Conservation (phyloP, 2,113 vertebrate genomes). For the Rhinopomastus cyanomelas region DNA sequence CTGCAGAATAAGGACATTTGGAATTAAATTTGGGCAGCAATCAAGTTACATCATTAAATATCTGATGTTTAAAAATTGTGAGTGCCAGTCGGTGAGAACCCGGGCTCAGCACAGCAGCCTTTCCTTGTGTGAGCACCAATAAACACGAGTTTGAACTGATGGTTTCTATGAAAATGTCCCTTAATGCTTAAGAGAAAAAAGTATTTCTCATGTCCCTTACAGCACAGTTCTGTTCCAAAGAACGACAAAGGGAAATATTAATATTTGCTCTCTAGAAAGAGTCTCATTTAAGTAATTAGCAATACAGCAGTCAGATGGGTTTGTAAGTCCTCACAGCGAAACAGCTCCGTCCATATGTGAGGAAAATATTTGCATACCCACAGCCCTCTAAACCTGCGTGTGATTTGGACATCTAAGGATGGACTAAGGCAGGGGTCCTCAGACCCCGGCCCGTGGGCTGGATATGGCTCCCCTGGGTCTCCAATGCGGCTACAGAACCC, state of each 20-base stretch:
- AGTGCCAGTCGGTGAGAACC: not conserved
- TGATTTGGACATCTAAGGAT: not conserved
- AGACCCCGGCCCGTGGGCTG: no score
- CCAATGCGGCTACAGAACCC: no score
- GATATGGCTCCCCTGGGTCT: no score
- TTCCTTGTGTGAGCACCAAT: not conserved
- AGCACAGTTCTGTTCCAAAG: not conserved
- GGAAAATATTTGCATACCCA: fast-evolving
- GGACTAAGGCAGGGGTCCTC: no score
- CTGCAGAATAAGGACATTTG: not conserved
- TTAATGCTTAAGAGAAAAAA: not conserved
- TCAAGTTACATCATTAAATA: conserved; percentile 26
- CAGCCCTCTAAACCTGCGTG: fast-evolving
- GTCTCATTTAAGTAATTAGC: not conserved
- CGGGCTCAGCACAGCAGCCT: not conserved
- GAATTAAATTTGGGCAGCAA: conserved; percentile 43
- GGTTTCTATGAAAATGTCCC: not conserved
- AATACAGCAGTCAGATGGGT: not conserved
- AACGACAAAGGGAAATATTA: not conserved
- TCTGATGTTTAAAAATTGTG: conserved; percentile 22
- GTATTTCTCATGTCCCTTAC: not conserved
- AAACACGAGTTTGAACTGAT: not conserved
- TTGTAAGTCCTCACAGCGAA: not conserved
- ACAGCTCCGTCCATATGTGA: not conserved
- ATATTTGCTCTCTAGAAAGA: not conserved